Conservation (phyloP, 2,113 vertebrate species). For the Corapipo altera region DNA sequence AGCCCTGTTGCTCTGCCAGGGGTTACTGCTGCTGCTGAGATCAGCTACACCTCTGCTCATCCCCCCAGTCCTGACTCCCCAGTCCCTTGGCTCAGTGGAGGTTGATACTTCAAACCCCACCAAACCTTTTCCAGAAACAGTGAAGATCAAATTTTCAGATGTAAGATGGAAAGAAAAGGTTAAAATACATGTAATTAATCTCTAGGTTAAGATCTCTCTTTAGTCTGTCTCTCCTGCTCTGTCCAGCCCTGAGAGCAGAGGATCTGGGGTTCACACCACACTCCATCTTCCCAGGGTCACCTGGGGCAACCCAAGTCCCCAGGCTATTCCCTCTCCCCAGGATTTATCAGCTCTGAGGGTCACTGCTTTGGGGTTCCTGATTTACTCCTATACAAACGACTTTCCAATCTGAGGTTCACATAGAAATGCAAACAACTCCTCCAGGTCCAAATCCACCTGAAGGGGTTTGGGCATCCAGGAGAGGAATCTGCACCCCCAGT, state of each 20-base stretch:
- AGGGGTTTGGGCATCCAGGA: neutral
- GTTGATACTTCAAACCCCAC: neutral
- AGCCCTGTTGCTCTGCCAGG: rapidly evolving
- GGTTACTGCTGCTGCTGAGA: neutral
- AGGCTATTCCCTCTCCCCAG: neutral
- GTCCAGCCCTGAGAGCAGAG: neutral
- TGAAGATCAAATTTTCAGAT: neutral
- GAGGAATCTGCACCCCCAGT: too few species aligned
- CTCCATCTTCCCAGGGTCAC: neutral
- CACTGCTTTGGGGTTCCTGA: neutral
- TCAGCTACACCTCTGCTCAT: neutral
- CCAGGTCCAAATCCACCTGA: neutral
- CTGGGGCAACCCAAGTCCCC: neutral
- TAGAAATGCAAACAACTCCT: neutral
- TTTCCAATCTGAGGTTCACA: neutral
- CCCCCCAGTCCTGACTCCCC: rapidly evolving
- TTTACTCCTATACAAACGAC: neutral
- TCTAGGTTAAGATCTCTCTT: neutral
- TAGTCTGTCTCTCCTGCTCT: neutral
- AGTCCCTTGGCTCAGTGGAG: neutral
- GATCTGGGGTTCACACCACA: neutral
- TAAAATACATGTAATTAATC: rapidly evolving
- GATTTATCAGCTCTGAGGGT: neutral
- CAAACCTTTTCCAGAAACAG: neutral
- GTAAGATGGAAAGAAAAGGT: neutral